Base-by-base conservation (phyloP, 2,888 invertebrate species). In the Caprella mutica region DNA sequence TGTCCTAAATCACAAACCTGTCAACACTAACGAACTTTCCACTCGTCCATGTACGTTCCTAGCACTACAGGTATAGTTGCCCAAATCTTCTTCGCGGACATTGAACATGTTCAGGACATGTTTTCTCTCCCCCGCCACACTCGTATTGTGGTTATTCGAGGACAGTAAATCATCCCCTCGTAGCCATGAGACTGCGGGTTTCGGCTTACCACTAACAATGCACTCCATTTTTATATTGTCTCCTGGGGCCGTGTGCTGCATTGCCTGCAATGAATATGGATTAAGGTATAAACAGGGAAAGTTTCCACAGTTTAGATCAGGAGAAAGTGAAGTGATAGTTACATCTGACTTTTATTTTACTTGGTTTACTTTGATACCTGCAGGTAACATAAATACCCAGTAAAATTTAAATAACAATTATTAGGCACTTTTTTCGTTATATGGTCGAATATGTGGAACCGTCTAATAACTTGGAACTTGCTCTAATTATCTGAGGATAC, bases 41-140 rank as follows among this genome's bases (percentile, higher is more conserved):
- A 17, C 44, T 29, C 38, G 8, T 48, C 55, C 55, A 30, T 44
- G 44, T 21, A 30, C 30, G 44, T 54, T 54, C 12, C 44, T 23
- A 23, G 55, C 55, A 9, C 30, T 54, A 29, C 55, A 54, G 2
- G 43, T 54, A 44, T 54, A 54, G 29, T 54, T 29, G 19, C 55
- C 55, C n/a, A 54, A 46, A 33, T 54, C 55, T 8, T 39, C 55
- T 21, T 54, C 55, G 21, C 30, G 27, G 6, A 54, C 55, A 14
- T 26, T 29, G 19, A 21, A 27, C 21, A 54, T 54, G 23, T 43
- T 54, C 14, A 54, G 44, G 5, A 44, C 30, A 24, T 54, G 43
- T 14, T 26, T 42, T 14, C 29, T 17, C 1, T 27, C 55, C 2
- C 55, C 46, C 14, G 43, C 55, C 29, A 44, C 43, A 14, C 30